Base-by-base conservation (phyloP, 2,888 invertebrate species). In the Drosophila meridionalis region DNA sequence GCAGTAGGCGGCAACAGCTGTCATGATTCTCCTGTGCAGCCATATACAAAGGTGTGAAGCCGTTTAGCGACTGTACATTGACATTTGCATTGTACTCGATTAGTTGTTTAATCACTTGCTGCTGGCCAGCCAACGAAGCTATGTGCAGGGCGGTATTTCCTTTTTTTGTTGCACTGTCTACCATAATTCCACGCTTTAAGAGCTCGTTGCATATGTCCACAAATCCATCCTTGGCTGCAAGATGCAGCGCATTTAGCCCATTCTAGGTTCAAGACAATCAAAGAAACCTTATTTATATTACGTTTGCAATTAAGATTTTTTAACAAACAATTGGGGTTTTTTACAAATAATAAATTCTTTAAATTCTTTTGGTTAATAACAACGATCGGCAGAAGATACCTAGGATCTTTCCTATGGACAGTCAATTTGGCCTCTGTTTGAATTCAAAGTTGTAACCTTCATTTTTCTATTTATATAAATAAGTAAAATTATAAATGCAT, bases 1-100 rank as follows among this genome's bases (percentile, higher is more conserved):
- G 94, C 69, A 99, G 94, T 94, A 97, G 97, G 92, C 97, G 96
- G 78, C 99, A 99, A 84, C 98, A 98, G 8, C 95, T 95, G 74
- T 98, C 98, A 92, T 99, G 98, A 93, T 98, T 98, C 93, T 99
- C 99, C 94, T 99, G 99, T 11, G 99, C 98, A 4, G 99, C 99
- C 99, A 99, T 99, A 93, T 99, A 99, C 52, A 99, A 94, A 0
- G 99, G 99, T 0, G 99, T 99, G 94, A 99, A 99, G 52, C 99
- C 99, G 92, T 98, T 99, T 82, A 98, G 96, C 1, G 98, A 98
- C 93, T 99, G 99, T 14, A 98, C 98, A 93, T 99, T 99, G 85
- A 99, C 97, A 91, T 97, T 96, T 84, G 99, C 99, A 85, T 97
- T 97, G 90, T 97, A 96, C 86, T 97, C 96, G 58, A 99, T 96